phyloP scores from a whole-genome alignment of 2,888 invertebrate species.

The Embidobia sp. region DNA sequence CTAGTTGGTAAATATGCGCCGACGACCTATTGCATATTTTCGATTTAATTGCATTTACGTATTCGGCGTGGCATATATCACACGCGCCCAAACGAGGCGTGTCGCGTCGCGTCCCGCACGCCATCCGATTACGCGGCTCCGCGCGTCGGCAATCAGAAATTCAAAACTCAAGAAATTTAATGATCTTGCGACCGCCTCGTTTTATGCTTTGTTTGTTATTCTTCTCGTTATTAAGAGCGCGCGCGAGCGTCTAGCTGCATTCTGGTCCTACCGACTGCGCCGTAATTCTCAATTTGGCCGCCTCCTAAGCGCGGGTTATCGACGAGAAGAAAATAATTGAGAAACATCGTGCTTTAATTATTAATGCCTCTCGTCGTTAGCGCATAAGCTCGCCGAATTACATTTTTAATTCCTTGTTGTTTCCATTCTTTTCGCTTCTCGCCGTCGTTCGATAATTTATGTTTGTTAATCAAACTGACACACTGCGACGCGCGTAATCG shows the following conservation, averaged over 20 bases:
- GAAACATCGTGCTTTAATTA: background rate
- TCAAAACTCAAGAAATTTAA: constrained; percentile 60
- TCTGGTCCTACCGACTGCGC: no score
- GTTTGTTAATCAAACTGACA: constrained; percentile 31
- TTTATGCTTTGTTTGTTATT: constrained; percentile 63
- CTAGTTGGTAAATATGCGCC: constrained; percentile 77
- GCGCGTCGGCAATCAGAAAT: constrained; percentile 57
- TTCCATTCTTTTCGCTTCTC: constrained; percentile 2
- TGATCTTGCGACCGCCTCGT: constrained; percentile 53
- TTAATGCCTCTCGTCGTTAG: constrained; percentile 14
- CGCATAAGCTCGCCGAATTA: constrained; percentile 21
- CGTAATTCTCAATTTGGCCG: constrained; percentile 20
- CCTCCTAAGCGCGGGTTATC: background rate
- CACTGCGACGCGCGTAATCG: constrained; percentile 32
- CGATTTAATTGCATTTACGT: constrained; percentile 81
- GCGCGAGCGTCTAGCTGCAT: background rate
- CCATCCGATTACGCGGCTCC: constrained; percentile 41
- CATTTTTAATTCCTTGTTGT: no score
- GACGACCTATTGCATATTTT: constrained; percentile 77
- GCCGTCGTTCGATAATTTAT: constrained; percentile 29
- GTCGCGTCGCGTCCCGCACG: constrained; percentile 25
- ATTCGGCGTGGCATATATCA: constrained; percentile 68
- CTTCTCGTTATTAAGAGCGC: constrained; percentile 40
- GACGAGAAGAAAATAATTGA: constrained; percentile 1
- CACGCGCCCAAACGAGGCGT: constrained; percentile 30